phyloP scores from a whole-genome alignment of 2,113 vertebrate genomes.

The Sylvietta virens region DNA sequence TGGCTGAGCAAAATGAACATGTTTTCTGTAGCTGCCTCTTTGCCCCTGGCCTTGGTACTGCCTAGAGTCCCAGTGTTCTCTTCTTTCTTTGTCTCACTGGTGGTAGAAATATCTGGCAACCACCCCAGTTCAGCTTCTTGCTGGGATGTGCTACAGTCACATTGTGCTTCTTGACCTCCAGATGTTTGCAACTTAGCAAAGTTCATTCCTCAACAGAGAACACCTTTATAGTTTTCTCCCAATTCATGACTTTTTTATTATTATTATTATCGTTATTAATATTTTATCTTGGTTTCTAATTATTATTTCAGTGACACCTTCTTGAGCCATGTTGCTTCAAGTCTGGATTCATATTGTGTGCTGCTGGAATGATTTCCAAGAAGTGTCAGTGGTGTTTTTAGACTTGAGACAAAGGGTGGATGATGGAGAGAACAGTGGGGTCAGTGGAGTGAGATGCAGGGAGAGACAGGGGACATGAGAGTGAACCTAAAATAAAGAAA shows the following conservation, averaged over 20 bases:
- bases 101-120: background rate
- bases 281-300: background rate
- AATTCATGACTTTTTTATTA: background rate
- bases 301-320: background rate
- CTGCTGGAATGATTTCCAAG: background rate
- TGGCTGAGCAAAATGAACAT: background rate
- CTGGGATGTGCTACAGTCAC: background rate
- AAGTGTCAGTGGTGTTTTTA: background rate
- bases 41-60: background rate
- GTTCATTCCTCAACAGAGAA: background rate
- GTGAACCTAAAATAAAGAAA: background rate
- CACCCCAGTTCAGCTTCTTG: background rate
- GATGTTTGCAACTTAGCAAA: background rate
- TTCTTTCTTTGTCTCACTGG: background rate
- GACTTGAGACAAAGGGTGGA: background rate
- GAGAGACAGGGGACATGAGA: background rate
- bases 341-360: background rate
- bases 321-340: background rate
- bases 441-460: background rate
- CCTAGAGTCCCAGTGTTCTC: accelerated
- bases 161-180: background rate
- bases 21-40: background rate
- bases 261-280: background rate
- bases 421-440: background rate
- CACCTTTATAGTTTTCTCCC: background rate